These are phyloP conservation scores for Drosophila falleni DNA, from an alignment of 2,888 invertebrate genomes.

Conservation along the genomic window DNA sequence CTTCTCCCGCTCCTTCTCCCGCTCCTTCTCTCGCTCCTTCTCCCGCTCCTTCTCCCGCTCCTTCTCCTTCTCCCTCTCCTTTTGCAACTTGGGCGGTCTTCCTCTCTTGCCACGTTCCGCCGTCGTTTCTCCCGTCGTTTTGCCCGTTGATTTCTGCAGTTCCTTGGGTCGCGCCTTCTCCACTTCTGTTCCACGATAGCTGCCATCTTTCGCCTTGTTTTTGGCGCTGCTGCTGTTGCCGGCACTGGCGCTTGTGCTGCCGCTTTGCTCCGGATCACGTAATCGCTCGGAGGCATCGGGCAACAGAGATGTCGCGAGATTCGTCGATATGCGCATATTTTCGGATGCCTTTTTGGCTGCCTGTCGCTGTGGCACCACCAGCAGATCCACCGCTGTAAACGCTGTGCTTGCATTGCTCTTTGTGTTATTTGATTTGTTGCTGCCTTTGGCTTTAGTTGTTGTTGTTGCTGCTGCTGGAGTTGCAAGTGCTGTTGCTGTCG, in stretches of 20 bases:
- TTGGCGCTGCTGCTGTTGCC: constrained; percentile 80
- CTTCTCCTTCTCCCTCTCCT: constrained; percentile 31
- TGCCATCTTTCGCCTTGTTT: constrained; percentile 39
- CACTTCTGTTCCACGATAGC: constrained; percentile 22
- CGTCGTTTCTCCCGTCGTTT: constrained; percentile 58
- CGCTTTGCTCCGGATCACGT: constrained; percentile 52
- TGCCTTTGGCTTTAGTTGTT: constrained; percentile 36
- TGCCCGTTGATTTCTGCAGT: constrained; percentile 60
- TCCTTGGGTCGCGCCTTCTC: constrained; percentile 75
- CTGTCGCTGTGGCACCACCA: constrained; percentile 94
- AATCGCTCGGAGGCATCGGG: constrained; percentile 60
- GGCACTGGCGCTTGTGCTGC: constrained; percentile 12
- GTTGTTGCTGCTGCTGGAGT: constrained; percentile 20
- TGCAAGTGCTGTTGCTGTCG: constrained; percentile 33
- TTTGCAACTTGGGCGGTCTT: constrained; percentile 77
- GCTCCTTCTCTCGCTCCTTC: constrained; percentile 56
- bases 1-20: constrained; percentile 65
- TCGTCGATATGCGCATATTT: constrained; percentile 90
- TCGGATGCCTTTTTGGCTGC: constrained; percentile 96
- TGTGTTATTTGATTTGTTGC: constrained; percentile 29
- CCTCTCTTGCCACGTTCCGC: constrained; percentile 83
- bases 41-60: constrained; percentile 14
- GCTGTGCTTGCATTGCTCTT: constrained; percentile 21
- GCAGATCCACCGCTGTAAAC: constrained; percentile 89
- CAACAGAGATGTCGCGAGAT: constrained; percentile 77